These are phyloP conservation scores for Drosophila persimilis DNA, from an alignment of 1,140 invertebrate species.

Conservation along the genomic window DNA sequence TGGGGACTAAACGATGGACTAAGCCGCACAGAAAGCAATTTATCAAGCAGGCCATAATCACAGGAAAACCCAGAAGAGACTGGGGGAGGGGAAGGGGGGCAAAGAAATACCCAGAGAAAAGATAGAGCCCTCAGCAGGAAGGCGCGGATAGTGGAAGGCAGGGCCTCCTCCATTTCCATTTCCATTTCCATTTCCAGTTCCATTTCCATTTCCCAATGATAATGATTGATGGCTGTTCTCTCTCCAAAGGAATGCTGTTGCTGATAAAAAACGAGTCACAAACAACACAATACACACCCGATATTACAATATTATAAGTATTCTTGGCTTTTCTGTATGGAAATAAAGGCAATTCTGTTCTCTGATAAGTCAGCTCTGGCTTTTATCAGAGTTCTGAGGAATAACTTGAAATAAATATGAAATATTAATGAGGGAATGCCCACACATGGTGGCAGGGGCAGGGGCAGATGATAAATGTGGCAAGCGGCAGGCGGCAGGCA, in stretches of 20 bases:
- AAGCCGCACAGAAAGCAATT: constrained; percentile 48
- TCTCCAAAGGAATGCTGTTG: constrained; percentile 21
- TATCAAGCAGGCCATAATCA: constrained; percentile 51
- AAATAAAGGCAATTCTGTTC: constrained; percentile 20
- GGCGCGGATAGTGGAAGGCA: constrained; percentile 12
- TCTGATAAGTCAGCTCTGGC: constrained; percentile 30
- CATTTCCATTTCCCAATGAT: constrained; percentile 21
- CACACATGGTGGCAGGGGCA: neutral
- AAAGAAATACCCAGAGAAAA: constrained; percentile 12
- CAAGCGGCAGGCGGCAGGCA: neutral
- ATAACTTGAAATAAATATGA: constrained; percentile 50
- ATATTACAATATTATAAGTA: constrained; percentile 21
- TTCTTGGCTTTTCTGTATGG: constrained; percentile 36
- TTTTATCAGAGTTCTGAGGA: constrained; percentile 40
- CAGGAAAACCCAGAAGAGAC: neutral
- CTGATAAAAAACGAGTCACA: constrained; percentile 27
- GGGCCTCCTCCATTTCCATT: neutral
- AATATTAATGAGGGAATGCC: constrained; percentile 45
- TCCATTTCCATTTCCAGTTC: too few species aligned
- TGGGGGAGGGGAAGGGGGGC: too few species aligned
- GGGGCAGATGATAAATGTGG: constrained; percentile 40
- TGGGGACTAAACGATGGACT: constrained; percentile 37
- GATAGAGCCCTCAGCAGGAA: constrained; percentile 37
- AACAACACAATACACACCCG: constrained; percentile 33
- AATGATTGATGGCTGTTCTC: constrained; percentile 56